Conservation (phyloP, 1,140 invertebrate species). For the Drosophila sp. region DNA sequence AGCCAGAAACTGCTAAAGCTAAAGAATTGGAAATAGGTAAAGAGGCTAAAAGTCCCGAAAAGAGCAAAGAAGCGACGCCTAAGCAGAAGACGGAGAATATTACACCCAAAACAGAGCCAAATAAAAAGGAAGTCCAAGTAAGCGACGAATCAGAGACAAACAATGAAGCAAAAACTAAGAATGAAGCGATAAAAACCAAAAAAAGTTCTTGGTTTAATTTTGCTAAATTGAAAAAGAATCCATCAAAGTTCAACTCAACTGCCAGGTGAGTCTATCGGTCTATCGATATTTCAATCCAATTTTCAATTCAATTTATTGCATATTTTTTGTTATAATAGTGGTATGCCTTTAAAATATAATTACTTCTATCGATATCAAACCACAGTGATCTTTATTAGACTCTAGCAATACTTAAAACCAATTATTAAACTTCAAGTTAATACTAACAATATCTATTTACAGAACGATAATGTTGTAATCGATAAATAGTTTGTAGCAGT, state of each 20-base stretch:
- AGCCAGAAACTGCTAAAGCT: background rate
- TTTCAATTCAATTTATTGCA: no score
- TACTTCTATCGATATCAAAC: no score
- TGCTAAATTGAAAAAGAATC: background rate
- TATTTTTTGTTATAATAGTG: no score
- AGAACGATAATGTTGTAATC: no score
- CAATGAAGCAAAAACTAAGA: background rate
- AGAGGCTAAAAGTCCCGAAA: background rate
- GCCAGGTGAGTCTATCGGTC: background rate
- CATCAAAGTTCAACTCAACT: background rate
- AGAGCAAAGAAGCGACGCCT: background rate
- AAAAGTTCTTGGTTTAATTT: constrained; percentile 1
- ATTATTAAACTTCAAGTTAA: no score
- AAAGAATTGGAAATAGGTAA: background rate
- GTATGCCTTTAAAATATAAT: no score
- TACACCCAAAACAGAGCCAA: background rate
- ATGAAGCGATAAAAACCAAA: background rate
- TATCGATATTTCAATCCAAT: no score
- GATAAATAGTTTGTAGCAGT: no score
- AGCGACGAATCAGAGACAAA: background rate
- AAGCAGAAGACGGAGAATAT: background rate
- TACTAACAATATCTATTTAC: no score
- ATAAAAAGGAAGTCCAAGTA: background rate
- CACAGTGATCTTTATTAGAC: no score
- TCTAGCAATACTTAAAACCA: no score